Percentiles rank a stretch among this genome's conserved stretches.
Evolutionary conservation across 2,888 invertebrate species (phyloP).

Genomic region (Meliscaeva auricollis): DNA sequence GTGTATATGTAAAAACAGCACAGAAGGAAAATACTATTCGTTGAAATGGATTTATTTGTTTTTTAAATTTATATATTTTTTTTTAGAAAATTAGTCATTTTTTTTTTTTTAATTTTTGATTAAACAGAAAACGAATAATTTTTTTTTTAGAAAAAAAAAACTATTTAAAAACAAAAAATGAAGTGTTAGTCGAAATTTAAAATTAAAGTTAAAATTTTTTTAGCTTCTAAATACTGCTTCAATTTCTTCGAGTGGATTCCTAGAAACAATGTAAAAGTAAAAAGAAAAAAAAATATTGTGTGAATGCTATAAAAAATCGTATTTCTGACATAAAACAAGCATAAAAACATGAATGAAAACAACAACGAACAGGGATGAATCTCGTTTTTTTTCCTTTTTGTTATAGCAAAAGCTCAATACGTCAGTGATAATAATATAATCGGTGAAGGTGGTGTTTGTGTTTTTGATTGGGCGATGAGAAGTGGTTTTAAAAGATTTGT

Average conservation of each 20-base stretch:
- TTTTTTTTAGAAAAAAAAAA: neutral
- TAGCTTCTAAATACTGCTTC: conserved; percentile 84
- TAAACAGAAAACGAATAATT: neutral
- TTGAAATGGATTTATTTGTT: conserved; percentile 44
- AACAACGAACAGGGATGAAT: neutral
- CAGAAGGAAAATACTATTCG: conserved; percentile 70
- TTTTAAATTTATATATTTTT: too few relatives aligned
- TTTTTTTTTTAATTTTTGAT: conserved; percentile 3
- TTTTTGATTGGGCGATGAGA: too few relatives aligned
- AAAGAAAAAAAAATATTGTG: conserved; percentile 67
- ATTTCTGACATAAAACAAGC: conserved; percentile 30
- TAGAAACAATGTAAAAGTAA: conserved; percentile 80
- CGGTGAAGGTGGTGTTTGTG: too few relatives aligned
- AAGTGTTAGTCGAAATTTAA: conserved; percentile 39
- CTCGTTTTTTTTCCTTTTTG: neutral
- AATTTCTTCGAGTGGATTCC: conserved; percentile 84
- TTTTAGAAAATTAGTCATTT: too few relatives aligned
- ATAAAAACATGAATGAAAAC: conserved; percentile 33
- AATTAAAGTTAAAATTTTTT: conserved; percentile 76
- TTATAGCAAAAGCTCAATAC: neutral
- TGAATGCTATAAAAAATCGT: conserved; percentile 69
- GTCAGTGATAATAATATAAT: too few relatives aligned
- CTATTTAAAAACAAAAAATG: conserved; percentile 7
- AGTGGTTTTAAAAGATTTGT: too few relatives aligned
- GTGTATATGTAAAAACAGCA: conserved; percentile 43